A percentile compares a stretch with the other conserved stretches of the same genome.
phyloP scores from a whole-genome alignment of 2,888 invertebrate species.

The Rambutsinella grinnellia region DNA sequence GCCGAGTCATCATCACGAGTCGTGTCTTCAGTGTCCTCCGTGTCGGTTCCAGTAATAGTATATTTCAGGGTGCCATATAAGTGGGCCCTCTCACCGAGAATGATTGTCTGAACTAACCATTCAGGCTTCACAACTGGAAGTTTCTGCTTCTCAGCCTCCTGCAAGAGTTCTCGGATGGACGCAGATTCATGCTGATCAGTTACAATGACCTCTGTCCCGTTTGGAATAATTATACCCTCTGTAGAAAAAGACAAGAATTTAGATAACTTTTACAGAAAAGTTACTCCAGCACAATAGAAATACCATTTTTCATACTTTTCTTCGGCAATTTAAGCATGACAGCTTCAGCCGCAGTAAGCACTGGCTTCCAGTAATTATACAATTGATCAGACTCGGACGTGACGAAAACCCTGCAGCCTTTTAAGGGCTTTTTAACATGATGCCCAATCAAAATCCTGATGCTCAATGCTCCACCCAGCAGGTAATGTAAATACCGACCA shows the following conservation, averaged over 20 bases:
- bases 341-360: slow-evolving; percentile 63
- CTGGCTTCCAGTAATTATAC: slow-evolving; percentile 65
- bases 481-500: slow-evolving; percentile 55
- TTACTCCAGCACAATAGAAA: no score
- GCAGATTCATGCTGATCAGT: slow-evolving; percentile 51
- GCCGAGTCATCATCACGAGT: slow-evolving; percentile 4
- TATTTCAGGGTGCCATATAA: slow-evolving; percentile 55
- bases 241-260: not conserved
- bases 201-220: slow-evolving; percentile 61
- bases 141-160: slow-evolving; percentile 27
- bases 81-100: slow-evolving; percentile 55
- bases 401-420: slow-evolving; percentile 60
- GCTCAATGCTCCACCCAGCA: slow-evolving; percentile 62
- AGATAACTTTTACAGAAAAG: no score
- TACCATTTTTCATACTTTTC: slow-evolving; percentile 57
- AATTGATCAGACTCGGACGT: slow-evolving; percentile 62
- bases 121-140: slow-evolving; percentile 64
- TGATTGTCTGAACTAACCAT: slow-evolving; percentile 66
- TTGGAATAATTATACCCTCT: slow-evolving; percentile 46
- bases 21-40: slow-evolving; percentile 30
- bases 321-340: slow-evolving; percentile 55
- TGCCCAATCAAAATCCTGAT: slow-evolving; percentile 48
- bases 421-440: slow-evolving; percentile 60
- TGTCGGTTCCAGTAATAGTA: slow-evolving; percentile 18
- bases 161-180: slow-evolving; percentile 41